Evolutionary conservation across 1,140 invertebrate species (phyloP), one percentile per base, ranked within the genome.

Genomic region (Whitmania pigra): DNA sequence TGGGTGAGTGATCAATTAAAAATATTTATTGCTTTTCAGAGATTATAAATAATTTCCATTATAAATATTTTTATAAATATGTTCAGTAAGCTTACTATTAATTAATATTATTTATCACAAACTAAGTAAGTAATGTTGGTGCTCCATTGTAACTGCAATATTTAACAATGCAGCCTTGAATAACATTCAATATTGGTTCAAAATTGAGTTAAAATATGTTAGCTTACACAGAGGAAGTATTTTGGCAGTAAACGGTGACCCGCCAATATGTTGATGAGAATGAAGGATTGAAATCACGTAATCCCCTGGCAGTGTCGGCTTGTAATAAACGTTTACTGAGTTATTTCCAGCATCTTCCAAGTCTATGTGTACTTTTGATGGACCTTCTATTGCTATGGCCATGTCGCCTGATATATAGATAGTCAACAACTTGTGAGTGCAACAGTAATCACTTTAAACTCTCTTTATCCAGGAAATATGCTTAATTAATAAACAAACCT

Each of bases 261-360:
- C 93, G 79, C 89, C 90, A 78, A 97, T 94, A 79, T 94, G 90
- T 78, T 92, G 92, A 75, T 93, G 92, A 27, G 89, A 92, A 76
- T 94, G 94, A 76, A 92, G 90, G 18, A 94, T 91, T 78, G 90
- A 89, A 72, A 94, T 88, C 80, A 93, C 93, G 81, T 97, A 96
- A 83, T 95, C 93, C 53, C 93, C 93, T 7, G 93, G 93, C 18
- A 91, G 89, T 0, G 91, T 29, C 11, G 75, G 75, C 53, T 60
- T 73, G 73, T 76, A 76, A 0, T 69, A 71, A 36, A 75, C 75
- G 69, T 73, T 72, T 71, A 74, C 74, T 43, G 74, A 75, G 2
- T 73, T 72, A 81, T 96, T 93, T 82, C 94, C 94, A 83, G 95
- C 95, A 80, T 97, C 93, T 75, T 71, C 29, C 77, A 91, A 95